Evolutionary conservation across 2,888 invertebrate species (phyloP).

Genomic region (Melinaea marsaeus): DNA sequence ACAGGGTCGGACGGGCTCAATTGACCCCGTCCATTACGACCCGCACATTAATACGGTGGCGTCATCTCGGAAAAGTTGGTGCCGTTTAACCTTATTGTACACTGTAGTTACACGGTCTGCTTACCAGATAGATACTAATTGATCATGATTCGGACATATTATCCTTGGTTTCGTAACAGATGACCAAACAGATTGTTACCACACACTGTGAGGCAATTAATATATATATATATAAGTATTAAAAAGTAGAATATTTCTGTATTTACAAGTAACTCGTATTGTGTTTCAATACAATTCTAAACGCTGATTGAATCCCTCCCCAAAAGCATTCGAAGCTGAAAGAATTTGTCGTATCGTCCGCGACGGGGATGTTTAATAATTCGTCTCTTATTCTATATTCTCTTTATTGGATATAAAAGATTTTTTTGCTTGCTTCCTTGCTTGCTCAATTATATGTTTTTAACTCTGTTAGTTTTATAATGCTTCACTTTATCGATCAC

Average conservation of each 20-base stretch:
- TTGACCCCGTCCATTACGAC: constrained; percentile 22
- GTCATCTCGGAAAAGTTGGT: constrained; percentile 15
- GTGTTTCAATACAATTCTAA: constrained; percentile 14
- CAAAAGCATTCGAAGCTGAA: constrained; percentile 27
- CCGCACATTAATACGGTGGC: constrained; percentile 19
- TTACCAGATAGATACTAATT: no score
- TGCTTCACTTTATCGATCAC: no score
- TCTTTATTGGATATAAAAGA: neutral
- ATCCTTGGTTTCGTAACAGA: no score
- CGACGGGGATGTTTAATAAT: constrained; percentile 9
- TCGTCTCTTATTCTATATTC: constrained; percentile 3
- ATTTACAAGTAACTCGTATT: neutral
- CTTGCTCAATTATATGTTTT: neutral
- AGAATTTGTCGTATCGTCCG: constrained; percentile 25
- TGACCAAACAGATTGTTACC: no score
- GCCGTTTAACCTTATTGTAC: constrained; percentile 12
- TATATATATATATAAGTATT: neutral
- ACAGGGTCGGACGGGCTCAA: constrained; percentile 8
- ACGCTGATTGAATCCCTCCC: constrained; percentile 23
- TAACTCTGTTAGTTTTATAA: neutral
- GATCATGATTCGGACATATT: no score
- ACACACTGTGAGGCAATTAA: no score
- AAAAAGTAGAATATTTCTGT: neutral
- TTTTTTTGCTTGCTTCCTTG: neutral
- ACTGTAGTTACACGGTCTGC: neutral